A percentile compares a stretch with the other conserved stretches of the same genome.
These are phyloP conservation scores for Piprites chloris DNA, from an alignment of 2,113 vertebrate genomes.

Conservation along the genomic window DNA sequence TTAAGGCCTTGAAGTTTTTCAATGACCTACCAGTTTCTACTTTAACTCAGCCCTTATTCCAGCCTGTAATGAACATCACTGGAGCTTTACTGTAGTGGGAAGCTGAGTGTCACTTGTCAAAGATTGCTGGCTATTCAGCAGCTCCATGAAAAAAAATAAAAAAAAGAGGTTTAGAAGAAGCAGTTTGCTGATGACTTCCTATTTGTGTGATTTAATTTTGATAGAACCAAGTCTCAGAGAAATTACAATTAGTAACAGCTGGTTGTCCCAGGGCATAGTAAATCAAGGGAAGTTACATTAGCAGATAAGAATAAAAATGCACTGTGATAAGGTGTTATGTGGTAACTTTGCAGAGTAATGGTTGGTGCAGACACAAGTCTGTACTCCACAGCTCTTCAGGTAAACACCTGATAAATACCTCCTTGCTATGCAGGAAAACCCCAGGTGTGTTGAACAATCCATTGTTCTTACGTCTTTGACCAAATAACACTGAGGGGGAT, in stretches of 20 bases:
- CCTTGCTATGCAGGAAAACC: background rate
- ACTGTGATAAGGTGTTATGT: background rate
- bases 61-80: background rate
- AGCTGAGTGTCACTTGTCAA: background rate
- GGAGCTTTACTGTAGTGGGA: background rate
- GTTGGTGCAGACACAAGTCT: background rate
- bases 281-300: background rate
- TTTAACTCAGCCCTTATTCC: background rate
- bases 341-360: background rate
- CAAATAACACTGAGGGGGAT: background rate
- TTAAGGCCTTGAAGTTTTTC: background rate
- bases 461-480: background rate
- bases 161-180: background rate
- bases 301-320: background rate
- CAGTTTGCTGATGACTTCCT: background rate
- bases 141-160: background rate
- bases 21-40: background rate
- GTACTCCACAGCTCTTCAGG: background rate
- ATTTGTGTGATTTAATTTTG: background rate
- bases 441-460: background rate
- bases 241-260: background rate
- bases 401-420: background rate
- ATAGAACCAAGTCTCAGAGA: background rate
- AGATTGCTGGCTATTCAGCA: background rate
- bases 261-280: background rate